Base-by-base conservation (phyloP, 2,797 vertebrate species). In the Allobates femoralis region DNA sequence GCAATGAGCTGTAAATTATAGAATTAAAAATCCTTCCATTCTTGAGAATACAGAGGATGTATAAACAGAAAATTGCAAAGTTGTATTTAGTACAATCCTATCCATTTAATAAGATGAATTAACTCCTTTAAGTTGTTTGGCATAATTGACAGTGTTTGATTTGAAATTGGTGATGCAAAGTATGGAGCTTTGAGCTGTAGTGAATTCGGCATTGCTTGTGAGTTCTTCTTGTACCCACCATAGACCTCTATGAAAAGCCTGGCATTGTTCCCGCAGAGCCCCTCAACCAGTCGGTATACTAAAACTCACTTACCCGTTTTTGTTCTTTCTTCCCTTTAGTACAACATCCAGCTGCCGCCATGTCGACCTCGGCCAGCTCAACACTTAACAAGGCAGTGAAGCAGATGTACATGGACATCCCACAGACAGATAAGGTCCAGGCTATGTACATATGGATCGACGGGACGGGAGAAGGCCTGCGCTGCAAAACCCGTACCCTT, bases 401-500 rank as follows among this genome's bases (percentile, higher is more conserved):
- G 93, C 94, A 96, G 90, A 95, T 96, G 93, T 99, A 99, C 91
- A 95, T 99, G 96, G 94, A 96, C 30, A 96, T 99, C 89, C 96
- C 97, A 0, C 98, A 99, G 91, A 97, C 97, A 0, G 97, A 98
- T 30, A 95, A 96, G 89, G 96, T 98, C 23, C 98, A 98, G 83
- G 97, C 95, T 82, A 99, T 99, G 98, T 99, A 99, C 86, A 94
- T 99, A 89, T 99, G 98, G 97, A 96, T 99, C 0, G 98, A 99
- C 1, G 97, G 98, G 5, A 99, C 97, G 0, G 98, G 98, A 78
- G 98, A 99, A 90, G 95, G 96, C 5, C 95, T 99, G 51, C 96
- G 97, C 12, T 99, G 98, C 91, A 99, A 99, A 93, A 99, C 98
- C 60, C 96, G 95, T 80, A 99, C 98, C 0, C 93, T 99, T 90